Percentiles rank a stretch among this genome's conserved stretches.
Conservation (phyloP, 1,140 invertebrate genomes). For the Lineus longissimus region DNA sequence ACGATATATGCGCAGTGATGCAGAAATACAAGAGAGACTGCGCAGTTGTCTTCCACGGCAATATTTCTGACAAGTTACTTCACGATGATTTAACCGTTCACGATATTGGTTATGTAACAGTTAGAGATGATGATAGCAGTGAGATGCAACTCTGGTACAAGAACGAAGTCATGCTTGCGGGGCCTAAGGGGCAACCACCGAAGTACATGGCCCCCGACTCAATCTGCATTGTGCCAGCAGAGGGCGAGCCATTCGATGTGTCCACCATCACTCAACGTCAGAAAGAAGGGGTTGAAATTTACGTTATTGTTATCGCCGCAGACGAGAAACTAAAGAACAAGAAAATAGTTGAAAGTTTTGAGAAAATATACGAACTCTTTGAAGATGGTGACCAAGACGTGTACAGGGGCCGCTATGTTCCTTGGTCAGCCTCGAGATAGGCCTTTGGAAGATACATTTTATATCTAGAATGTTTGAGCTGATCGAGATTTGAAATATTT, state of each 20-base stretch:
- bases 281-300: not conserved
- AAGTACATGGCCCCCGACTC: not conserved
- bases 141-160: conserved; percentile 1
- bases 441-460: too few relatives aligned
- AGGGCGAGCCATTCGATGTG: not conserved
- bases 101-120: not conserved
- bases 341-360: conserved; percentile 1
- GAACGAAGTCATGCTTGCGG: not conserved
- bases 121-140: not conserved
- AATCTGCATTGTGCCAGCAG: conserved; percentile 2
- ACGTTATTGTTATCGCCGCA: not conserved
- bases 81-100: not conserved
- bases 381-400: not conserved
- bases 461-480: too few relatives aligned
- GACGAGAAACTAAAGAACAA: not conserved
- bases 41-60: not conserved
- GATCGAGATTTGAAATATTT: too few relatives aligned
- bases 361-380: conserved; percentile 2
- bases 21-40: not conserved
- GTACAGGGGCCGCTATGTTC: not conserved
- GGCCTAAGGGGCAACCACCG: not conserved
- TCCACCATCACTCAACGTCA: not conserved
- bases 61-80: not conserved
- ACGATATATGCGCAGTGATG: not conserved
- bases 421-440: too few relatives aligned